phyloP scores from a whole-genome alignment of 2,113 vertebrate species.

The Artemisiospiza belli region DNA sequence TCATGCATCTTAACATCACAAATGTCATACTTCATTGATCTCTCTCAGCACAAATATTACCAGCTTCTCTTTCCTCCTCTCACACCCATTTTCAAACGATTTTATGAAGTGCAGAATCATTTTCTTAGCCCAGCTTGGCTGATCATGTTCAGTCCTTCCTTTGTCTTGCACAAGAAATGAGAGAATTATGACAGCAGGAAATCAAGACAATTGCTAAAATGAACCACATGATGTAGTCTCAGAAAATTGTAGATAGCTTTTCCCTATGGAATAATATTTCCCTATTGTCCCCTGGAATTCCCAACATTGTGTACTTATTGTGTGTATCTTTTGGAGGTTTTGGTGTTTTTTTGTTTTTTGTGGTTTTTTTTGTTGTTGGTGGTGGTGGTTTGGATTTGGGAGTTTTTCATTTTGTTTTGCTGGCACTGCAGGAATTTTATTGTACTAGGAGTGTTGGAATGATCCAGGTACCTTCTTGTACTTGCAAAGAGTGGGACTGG shows the following conservation, averaged over 20 bases:
- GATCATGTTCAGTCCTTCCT: background rate
- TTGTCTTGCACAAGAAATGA: background rate
- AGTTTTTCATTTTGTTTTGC: background rate
- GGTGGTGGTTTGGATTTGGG: background rate
- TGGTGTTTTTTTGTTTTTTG: background rate
- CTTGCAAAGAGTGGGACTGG: background rate
- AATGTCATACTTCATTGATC: background rate
- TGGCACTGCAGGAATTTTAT: background rate
- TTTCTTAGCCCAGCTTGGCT: background rate
- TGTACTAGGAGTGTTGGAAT: background rate
- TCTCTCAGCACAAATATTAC: background rate
- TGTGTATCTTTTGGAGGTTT: fast-evolving
- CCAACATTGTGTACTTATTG: background rate
- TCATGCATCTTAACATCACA: background rate
- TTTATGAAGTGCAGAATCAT: background rate
- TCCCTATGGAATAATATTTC: background rate
- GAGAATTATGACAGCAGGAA: background rate
- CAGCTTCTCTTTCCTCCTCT: background rate
- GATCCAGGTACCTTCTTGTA: background rate
- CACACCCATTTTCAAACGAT: background rate
- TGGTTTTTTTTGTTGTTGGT: background rate
- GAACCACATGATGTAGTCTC: background rate
- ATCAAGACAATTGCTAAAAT: background rate
- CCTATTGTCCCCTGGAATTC: background rate
- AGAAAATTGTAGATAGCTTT: background rate